Conservation (phyloP, 2,797 vertebrate genomes). For the Loriculus beryllinus region DNA sequence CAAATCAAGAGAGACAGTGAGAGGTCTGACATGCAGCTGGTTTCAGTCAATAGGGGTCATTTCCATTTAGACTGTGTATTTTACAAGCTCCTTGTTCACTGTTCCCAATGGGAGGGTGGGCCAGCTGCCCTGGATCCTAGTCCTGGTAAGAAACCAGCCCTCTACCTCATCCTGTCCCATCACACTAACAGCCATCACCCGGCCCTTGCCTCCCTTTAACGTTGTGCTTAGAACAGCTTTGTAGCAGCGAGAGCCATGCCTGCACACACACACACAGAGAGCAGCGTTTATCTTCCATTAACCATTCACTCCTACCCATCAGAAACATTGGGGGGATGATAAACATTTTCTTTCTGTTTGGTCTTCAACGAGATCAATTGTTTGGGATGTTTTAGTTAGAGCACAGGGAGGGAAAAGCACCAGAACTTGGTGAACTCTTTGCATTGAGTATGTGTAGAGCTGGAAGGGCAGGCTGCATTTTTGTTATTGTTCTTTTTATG, state of each 20-base stretch:
- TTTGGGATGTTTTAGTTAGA: constrained; percentile 41
- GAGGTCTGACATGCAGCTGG: constrained; percentile 80
- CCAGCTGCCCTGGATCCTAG: constrained; percentile 83
- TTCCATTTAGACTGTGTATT: constrained; percentile 82
- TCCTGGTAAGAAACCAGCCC: constrained; percentile 74
- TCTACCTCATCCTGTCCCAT: constrained; percentile 71
- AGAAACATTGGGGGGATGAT: constrained; percentile 52
- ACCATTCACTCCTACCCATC: constrained; percentile 8
- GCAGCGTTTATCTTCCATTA: background rate
- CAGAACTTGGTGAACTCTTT: constrained; percentile 47
- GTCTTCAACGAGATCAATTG: constrained; percentile 29
- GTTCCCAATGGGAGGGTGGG: constrained; percentile 82
- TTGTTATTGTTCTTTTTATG: constrained; percentile 61
- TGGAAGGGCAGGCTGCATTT: background rate
- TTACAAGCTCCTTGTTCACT: constrained; percentile 85
- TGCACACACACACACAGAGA: background rate
- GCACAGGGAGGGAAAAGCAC: constrained; percentile 18
- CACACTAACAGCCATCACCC: background rate
- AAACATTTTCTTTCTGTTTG: background rate
- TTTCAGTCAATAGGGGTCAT: constrained; percentile 81
- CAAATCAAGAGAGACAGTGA: constrained; percentile 68
- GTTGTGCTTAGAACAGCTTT: background rate
- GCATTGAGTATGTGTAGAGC: background rate
- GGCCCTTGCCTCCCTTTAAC: background rate
- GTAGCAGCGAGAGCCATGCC: background rate